Percentiles rank a stretch among this genome's conserved stretches.
Conservation (phyloP, 2,797 vertebrate species). For the Enteromius radiatus region DNA sequence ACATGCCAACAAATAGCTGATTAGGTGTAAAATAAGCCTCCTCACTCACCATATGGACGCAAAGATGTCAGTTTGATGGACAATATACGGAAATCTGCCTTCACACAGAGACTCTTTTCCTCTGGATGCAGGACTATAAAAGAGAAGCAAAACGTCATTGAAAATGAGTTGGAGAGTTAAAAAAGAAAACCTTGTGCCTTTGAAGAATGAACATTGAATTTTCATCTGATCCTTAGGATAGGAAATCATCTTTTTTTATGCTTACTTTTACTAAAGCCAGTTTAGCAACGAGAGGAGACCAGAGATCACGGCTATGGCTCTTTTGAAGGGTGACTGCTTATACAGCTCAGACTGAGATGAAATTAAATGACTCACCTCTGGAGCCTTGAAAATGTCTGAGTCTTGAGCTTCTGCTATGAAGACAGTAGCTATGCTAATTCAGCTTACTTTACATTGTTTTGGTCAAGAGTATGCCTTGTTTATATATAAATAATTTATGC, state of each 20-base stretch:
- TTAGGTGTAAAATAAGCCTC: constrained; percentile 13
- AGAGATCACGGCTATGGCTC: not conserved
- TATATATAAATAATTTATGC: not conserved
- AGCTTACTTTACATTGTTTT: not conserved
- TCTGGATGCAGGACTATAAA: not conserved
- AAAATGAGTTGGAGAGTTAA: not conserved
- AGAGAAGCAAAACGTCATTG: not conserved
- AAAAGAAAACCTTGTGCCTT: not conserved
- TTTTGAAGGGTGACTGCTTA: not conserved
- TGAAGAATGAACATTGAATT: not conserved
- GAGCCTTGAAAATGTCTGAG: not conserved
- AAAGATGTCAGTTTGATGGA: constrained; percentile 33
- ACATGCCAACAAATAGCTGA: constrained; percentile 29
- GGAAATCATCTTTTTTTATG: not conserved
- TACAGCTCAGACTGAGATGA: not conserved
- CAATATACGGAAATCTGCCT: constrained; percentile 7
- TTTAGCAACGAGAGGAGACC: not conserved
- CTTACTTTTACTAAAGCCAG: constrained; percentile 1
- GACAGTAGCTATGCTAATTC: not conserved
- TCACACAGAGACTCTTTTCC: not conserved
- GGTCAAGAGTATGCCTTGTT: not conserved
- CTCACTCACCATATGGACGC: not conserved
- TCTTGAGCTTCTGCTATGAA: not conserved
- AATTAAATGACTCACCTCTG: constrained; percentile 20
- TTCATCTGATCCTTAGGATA: constrained; percentile 1